Conservation (phyloP, 2,888 invertebrate species). For the Campoplex nolae region DNA sequence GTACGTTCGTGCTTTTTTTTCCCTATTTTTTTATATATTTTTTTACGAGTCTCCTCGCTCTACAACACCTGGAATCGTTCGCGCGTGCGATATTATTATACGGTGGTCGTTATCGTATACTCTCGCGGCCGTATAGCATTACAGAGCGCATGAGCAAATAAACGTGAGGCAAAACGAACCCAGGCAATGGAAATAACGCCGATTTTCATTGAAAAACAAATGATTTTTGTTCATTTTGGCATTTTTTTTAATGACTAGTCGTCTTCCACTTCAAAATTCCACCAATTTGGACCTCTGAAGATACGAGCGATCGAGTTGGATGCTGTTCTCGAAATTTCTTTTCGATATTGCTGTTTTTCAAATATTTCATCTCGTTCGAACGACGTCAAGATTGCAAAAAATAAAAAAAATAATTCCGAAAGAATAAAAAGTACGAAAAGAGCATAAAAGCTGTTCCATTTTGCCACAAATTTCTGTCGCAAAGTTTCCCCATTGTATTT, state of each 20-base stretch:
- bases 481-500: neutral
- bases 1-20: conserved; percentile 10
- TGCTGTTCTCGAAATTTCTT: too few relatives aligned
- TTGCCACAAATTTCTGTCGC: neutral
- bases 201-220: neutral
- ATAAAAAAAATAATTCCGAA: neutral
- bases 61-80: conserved; percentile 65
- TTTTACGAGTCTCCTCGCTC: neutral
- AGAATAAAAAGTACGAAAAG: neutral
- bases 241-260: neutral
- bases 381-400: neutral
- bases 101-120: conserved; percentile 39
- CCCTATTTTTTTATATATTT: neutral
- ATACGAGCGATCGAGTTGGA: too few relatives aligned
- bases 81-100: conserved; percentile 64
- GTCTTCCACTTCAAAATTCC: neutral
- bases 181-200: neutral
- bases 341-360: too few relatives aligned
- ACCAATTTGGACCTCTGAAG: too few relatives aligned
- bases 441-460: neutral
- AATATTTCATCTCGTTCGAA: neutral
- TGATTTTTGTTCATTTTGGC: neutral
- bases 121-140: conserved; percentile 2
- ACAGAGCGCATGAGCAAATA: neutral
- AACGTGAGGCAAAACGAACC: conserved; percentile 4